phyloP scores from a whole-genome alignment of 2,888 invertebrate species.

The Pristionchus exspectatus region DNA sequence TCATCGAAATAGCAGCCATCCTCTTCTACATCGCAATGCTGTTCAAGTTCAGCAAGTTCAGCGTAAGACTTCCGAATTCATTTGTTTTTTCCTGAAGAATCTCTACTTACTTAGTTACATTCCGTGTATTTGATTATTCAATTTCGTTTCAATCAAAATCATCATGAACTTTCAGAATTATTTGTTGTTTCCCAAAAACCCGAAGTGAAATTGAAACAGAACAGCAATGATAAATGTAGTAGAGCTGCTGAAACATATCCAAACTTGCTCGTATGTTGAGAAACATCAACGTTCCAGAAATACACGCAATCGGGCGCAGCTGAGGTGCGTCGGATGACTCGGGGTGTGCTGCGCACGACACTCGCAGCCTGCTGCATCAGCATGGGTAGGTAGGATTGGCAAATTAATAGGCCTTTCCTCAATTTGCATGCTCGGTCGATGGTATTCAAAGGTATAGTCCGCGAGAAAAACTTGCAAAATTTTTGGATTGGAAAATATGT shows the following conservation, averaged over 20 bases:
- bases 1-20: neutral
- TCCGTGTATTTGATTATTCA: too few relatives aligned
- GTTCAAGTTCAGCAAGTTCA: neutral
- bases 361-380: neutral
- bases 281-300: neutral
- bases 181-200: neutral
- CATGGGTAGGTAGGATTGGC: neutral
- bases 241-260: neutral
- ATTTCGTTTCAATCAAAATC: too few relatives aligned
- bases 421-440: too few relatives aligned
- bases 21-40: slow-evolving; percentile 20
- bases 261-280: neutral
- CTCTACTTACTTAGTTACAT: too few relatives aligned
- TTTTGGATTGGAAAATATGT: neutral
- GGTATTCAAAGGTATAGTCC: too few relatives aligned
- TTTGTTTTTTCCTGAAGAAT: too few relatives aligned
- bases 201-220: too few relatives aligned
- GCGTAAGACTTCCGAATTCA: neutral
- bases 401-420: too few relatives aligned
- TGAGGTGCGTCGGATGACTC: neutral
- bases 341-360: slow-evolving; percentile 2
- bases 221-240: too few relatives aligned
- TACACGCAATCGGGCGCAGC: neutral
- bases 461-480: neutral
- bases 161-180: neutral